Evolutionary conservation across 2,888 invertebrate species (phyloP).

Genomic region (Halictus ligatus): DNA sequence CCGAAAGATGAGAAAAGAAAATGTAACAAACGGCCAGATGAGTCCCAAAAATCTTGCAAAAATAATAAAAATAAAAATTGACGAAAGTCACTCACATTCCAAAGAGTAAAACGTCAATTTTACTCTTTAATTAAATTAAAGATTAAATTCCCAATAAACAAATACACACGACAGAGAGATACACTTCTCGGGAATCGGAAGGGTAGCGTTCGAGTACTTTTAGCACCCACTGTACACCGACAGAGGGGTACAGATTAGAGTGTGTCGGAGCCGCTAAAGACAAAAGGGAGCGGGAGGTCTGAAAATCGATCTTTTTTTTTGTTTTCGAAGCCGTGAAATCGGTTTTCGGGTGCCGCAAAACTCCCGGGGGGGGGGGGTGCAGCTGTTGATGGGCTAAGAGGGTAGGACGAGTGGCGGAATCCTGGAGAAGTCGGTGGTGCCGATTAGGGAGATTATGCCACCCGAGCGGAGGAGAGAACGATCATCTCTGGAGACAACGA

Average conservation of each 20-base stretch:
- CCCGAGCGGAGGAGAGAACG: constrained; percentile 28
- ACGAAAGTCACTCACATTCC: too few species aligned
- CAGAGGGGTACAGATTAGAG: neutral
- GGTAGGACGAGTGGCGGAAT: neutral
- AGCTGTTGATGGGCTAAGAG: neutral
- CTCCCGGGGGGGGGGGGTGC: neutral
- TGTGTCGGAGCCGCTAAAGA: neutral
- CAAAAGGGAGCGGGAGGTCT: neutral
- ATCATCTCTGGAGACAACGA: constrained; percentile 57
- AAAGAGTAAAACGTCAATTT: too few species aligned
- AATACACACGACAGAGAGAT: too few species aligned
- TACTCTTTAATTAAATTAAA: too few species aligned
- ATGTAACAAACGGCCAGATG: too few species aligned
- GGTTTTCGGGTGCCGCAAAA: neutral
- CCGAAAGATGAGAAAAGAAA: too few species aligned
- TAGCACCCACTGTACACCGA: neutral
- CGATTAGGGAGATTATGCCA: constrained; percentile 34
- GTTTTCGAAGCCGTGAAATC: neutral
- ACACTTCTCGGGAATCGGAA: too few species aligned
- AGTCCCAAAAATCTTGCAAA: too few species aligned
- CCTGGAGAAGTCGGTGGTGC: constrained; percentile 23
- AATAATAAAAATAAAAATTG: too few species aligned
- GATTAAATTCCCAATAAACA: too few species aligned
- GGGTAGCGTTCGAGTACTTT: neutral
- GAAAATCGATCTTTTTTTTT: neutral